Evolutionary conservation across 2,113 vertebrate genomes (phyloP), one percentile per base, ranked within the genome.

Genomic region (Oncorhynchus tshawytscha): DNA sequence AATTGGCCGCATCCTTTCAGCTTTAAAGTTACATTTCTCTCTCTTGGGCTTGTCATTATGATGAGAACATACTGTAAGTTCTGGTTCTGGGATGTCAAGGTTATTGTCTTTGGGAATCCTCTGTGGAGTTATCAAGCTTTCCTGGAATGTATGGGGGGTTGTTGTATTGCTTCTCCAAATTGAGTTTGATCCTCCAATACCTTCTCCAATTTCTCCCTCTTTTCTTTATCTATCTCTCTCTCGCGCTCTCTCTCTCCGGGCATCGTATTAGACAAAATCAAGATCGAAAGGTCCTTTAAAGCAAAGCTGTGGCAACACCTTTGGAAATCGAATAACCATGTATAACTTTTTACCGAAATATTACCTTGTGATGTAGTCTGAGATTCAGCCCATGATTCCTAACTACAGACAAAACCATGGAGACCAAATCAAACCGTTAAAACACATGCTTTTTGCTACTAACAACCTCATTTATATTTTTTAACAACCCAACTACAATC

Each of bases 181-280:
- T 78, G 84, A 89, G 76, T 81, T 78, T 77, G 79, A 89, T 88
- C 84, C 83, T 81, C 71, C 71, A 75, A 62, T 77, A 45, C 9
- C 54, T 20, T 13, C 45, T 57, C 24, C 69, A n/a, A 31, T 80
- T n/a, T 72, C 18, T 67, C 62, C 31, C 31, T 72, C 69, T 34
- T 20, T 65, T 7, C 15, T 16, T 6, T 69, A 5, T 54, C 27
- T 45, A 45, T 45, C 39, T 45, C 39, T 39, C 39, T 39, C 39
- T 39, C 39, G 6, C 34, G 7, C 8, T 45, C 39, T 45, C 39
- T 34, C 24, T 67, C 25, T 20, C 16, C 3, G 2, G 3, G 9
- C 51, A n/a, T 22, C 59, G 25, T 68, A 29, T 68, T 72, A 48
- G 20, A 64, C 0, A 9, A 39, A 78, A 68, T 86, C 78, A 82